Base-by-base conservation (phyloP, 1,140 invertebrate species). In the Gerris buenoi region DNA sequence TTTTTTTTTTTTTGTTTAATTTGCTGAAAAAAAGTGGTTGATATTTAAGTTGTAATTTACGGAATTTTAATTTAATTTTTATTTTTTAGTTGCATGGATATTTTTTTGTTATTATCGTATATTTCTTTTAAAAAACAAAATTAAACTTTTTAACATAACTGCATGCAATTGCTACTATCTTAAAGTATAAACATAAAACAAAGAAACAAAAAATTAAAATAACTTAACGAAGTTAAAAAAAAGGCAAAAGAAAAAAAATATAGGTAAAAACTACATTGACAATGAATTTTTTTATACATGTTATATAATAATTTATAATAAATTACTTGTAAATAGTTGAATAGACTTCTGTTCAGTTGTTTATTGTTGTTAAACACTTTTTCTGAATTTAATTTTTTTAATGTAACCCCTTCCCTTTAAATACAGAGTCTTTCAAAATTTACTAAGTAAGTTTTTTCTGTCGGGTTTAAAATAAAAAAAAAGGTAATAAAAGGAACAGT, bases 391-490 rank as follows among this genome's bases (percentile, higher is more conserved):
- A 60, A 60, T 60, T 60, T 60, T 56, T 60, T 60, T 22, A 60
- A 60, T 60, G 58, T 25, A 46, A 10, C 33, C 33, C 33, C 58
- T 25, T 60, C 58, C 33, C 58, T 25, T 60, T 13, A 60, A 60
- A 60, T 60, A 60, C 58, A 22, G 58, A 60, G 58, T 60, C 58
- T 60, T 60, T 60, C 58, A 60, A 60, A 60, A 60, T 60, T 60
- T 46, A 46, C 18, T 46, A 46, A 46, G 5, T 46, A 46, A 46
- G 33, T 18, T 46, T 46, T 46, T 5, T 46, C 18, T 46, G 5
- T 46, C 18, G 5, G 5, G 33, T 46, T 46, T 18, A 18, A 10
- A 46, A 46, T 10, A 46, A 46, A 46, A 46, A 46, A 10, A 5
- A 46, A 46, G 5, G 33, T 46, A 46, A 46, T 10, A 46, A 10